phyloP scores from a whole-genome alignment of 2,113 vertebrate species.

The Pteronura brasiliensis region DNA sequence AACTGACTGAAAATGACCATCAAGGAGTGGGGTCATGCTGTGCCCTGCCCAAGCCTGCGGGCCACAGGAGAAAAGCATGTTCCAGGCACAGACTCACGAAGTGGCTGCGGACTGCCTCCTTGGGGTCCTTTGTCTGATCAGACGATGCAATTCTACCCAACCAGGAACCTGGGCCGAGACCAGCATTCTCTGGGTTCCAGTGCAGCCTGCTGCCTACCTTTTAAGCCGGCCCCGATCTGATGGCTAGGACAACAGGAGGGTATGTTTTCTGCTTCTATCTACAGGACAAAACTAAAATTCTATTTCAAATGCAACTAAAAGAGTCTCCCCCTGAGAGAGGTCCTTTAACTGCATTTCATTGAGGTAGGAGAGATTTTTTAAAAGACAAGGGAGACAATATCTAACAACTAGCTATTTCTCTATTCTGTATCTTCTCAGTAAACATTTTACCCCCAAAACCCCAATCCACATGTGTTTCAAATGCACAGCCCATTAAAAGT shows the following conservation, averaged over 20 bases:
- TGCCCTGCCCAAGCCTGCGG: background rate
- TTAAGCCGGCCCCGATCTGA: background rate
- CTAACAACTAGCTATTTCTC: background rate
- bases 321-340: background rate
- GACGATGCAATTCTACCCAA: background rate
- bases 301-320: background rate
- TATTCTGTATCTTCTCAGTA: background rate
- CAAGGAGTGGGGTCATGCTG: fast-evolving
- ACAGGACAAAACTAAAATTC: background rate
- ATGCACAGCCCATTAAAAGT: slow-evolving; percentile 57
- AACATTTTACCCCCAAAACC: slow-evolving; percentile 47
- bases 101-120: background rate
- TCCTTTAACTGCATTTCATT: background rate
- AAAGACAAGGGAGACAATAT: background rate
- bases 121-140: slow-evolving; percentile 6
- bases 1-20: fast-evolving
- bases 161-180: background rate
- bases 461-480: slow-evolving; percentile 41
- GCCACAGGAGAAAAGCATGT: background rate
- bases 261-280: background rate
- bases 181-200: background rate
- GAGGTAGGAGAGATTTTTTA: background rate
- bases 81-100: no score
- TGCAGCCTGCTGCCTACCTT: background rate
- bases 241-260: background rate